Evolutionary conservation across 2,797 vertebrate genomes (phyloP).

Genomic region (Bucorvus abyssinicus): DNA sequence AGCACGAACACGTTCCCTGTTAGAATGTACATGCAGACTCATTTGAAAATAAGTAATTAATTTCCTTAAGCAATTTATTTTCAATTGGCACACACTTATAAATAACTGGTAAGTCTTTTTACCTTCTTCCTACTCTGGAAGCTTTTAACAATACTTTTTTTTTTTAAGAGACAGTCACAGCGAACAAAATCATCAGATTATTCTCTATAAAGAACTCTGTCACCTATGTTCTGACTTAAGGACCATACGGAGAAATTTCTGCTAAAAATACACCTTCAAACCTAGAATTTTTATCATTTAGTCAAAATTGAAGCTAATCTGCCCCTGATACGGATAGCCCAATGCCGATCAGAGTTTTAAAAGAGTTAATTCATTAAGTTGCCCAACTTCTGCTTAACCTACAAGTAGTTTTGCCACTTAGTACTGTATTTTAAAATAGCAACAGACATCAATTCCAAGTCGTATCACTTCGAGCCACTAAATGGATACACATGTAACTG

Average conservation of each 20-base stretch:
- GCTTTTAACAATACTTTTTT: background rate
- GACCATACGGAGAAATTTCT: background rate
- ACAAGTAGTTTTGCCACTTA: background rate
- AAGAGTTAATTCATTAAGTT: background rate
- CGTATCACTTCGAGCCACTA: background rate
- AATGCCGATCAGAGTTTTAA: background rate
- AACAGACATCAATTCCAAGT: background rate
- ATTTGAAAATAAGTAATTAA: background rate
- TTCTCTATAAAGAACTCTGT: background rate
- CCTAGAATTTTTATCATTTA: background rate
- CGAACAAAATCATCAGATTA: background rate
- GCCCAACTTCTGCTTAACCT: background rate
- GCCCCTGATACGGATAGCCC: background rate
- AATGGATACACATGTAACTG: background rate
- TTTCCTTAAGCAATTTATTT: background rate
- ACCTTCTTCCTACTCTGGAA: background rate
- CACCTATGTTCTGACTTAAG: background rate
- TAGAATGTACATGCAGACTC: slow-evolving; percentile 54
- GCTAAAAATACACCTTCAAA: background rate
- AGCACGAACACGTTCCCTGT: background rate
- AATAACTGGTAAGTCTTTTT: background rate
- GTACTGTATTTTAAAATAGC: background rate
- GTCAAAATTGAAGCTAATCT: background rate
- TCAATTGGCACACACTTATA: background rate
- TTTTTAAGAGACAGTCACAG: background rate